Conservation (phyloP, 2,888 invertebrate species). For the Acleris emargana region DNA sequence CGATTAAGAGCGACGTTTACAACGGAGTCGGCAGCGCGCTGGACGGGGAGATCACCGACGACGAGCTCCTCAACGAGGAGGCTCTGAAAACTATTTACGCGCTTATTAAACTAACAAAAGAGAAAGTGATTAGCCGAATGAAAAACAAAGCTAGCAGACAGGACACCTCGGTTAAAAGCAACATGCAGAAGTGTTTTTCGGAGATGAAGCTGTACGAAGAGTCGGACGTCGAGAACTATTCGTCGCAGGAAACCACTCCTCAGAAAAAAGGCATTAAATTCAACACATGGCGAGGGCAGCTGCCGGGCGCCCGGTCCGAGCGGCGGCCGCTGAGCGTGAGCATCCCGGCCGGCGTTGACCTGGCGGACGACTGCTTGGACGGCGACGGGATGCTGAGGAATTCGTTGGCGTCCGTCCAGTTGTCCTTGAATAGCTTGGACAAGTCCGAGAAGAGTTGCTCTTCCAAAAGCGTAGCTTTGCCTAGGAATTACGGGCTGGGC, state of each 20-base stretch:
- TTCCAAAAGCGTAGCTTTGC: constrained; percentile 77
- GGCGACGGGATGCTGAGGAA: constrained; percentile 59
- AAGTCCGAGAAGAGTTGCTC: constrained; percentile 64
- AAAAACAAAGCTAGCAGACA: constrained; percentile 65
- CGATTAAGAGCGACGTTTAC: constrained; percentile 50
- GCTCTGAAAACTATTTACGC: constrained; percentile 81
- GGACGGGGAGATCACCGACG: constrained; percentile 73
- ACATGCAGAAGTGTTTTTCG: constrained; percentile 69
- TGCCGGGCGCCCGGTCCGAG: constrained; percentile 57
- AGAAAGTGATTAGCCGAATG: constrained; percentile 76
- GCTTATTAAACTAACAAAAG: constrained; percentile 76
- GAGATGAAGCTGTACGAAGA: constrained; percentile 72
- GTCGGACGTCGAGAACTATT: constrained; percentile 61
- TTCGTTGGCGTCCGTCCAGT: constrained; percentile 70
- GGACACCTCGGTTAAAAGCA: constrained; percentile 57
- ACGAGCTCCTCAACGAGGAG: constrained; percentile 79
- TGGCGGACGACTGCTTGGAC: constrained; percentile 67
- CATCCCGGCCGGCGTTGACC: constrained; percentile 68
- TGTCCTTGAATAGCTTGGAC: constrained; percentile 69
- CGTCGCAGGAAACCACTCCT: constrained; percentile 70
- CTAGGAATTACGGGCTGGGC: constrained; percentile 84
- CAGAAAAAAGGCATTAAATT: constrained; percentile 69
- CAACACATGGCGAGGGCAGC: constrained; percentile 73
- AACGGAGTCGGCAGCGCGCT: constrained; percentile 63
- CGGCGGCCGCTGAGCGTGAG: constrained; percentile 76